Base-by-base conservation (phyloP, 1,140 invertebrate genomes). In the Drosophila sechellia region DNA sequence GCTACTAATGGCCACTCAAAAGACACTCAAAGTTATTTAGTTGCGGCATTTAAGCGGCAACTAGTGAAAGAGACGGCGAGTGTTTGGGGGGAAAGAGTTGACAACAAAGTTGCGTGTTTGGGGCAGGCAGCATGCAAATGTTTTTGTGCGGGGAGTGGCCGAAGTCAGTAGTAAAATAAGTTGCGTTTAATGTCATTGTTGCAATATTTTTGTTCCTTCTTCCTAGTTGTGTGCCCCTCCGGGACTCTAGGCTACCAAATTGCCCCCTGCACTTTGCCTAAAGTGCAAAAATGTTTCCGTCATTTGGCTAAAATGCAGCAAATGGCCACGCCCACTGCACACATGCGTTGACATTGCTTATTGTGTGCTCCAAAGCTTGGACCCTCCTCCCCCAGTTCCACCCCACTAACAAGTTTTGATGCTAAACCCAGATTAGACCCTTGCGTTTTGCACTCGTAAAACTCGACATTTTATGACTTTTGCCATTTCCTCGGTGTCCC, bases 401-500 rank as follows among this genome's bases (percentile, higher is more conserved):
- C 12, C 54, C 68, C 60, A 79, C 66, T 89, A 89, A 89, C 84
- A 87, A 87, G 84, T 87, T 87, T 84, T 89, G 76, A 87, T 87
- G 81, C 79, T 89, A 87, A 87, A 84, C 84, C 84, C 71, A 87
- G 83, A 87, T 87, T 87, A 87, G 83, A 87, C 83, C 83, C 84
- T 89, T 89, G 83, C 83, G 83, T 89, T 87, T 89, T 87, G 83
- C 83, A 89, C 83, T 87, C 83, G 80, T 89, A 87, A 87, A 87
- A 79, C 83, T 87, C 84, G 84, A 89, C 76, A 87, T 87, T 87
- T 87, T 87, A 87, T 87, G 83, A 87, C 83, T 87, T 87, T 87
- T 87, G 76, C 84, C 84, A 89, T 87, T 89, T 87, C 84, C 83
- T 86, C 68, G 59, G 69, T 54, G 46, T 20, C 65, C 52, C 37